Percentiles rank a stretch among this genome's conserved stretches.
These are phyloP conservation scores for Cottoperca gobio DNA, from an alignment of 2,797 vertebrate species.

Conservation along the genomic window DNA sequence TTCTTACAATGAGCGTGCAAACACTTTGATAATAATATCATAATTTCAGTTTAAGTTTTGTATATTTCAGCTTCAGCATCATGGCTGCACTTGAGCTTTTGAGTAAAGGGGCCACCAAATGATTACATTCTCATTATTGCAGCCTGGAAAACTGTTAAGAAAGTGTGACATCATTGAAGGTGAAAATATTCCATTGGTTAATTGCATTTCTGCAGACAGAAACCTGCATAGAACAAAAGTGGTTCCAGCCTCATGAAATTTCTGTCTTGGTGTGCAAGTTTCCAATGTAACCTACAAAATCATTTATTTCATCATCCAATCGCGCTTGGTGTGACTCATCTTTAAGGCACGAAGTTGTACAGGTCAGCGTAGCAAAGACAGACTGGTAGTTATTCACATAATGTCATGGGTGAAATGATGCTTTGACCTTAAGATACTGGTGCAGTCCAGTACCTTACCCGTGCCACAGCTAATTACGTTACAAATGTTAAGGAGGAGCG, in stretches of 20 bases:
- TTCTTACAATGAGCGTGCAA: background rate
- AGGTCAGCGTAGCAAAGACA: background rate
- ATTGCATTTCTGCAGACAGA: conserved; percentile 8
- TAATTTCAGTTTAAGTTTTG: background rate
- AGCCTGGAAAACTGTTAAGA: background rate
- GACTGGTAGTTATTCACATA: conserved; percentile 4
- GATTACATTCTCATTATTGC: background rate
- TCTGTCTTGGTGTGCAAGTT: background rate
- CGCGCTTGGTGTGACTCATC: conserved; percentile 47
- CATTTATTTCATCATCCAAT: conserved; percentile 19
- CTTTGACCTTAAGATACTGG: conserved; percentile 16
- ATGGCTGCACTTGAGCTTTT: background rate
- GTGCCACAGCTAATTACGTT: conserved; percentile 29
- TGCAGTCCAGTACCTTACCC: conserved; percentile 8
- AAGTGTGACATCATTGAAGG: conserved; percentile 13
- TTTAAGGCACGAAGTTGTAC: conserved; percentile 61
- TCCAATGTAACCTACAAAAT: background rate
- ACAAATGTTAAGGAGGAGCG: conserved; percentile 16
- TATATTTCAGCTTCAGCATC: background rate
- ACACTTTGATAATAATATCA: background rate
- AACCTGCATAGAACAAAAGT: background rate
- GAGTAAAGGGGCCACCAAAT: background rate
- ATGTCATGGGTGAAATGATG: conserved; percentile 1
- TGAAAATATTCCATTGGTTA: background rate
- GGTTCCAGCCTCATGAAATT: background rate